Evolutionary conservation across 2,888 invertebrate genomes (phyloP), one percentile per base, ranked within the genome.

Genomic region (Ophraella communa): DNA sequence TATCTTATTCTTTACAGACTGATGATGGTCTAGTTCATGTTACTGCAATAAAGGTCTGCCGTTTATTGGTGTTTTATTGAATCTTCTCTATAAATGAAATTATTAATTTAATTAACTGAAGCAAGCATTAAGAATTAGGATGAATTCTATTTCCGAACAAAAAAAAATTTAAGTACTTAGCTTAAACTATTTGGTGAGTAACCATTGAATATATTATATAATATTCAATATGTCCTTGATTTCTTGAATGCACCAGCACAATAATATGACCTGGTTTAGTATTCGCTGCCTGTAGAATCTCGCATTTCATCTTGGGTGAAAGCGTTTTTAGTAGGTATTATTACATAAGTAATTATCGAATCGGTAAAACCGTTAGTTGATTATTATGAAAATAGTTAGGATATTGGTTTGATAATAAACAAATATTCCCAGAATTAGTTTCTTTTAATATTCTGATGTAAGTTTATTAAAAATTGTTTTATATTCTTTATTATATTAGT

Each of bases 181-280:
- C 8, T 30, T 11, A 2, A 30, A 30, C 11, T 30, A 30, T 11
- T 30, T 30, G 30, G 11, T 30, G 30, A 30, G 30, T 30, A 30
- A 1, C 30, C 11, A 30, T 30, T 30, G 30, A 10, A 30, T 30
- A 30, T 30, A 11, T 30, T 39, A 14, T 17, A 14, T 17, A 39
- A 39, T 17, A 21, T 44, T 7, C 42, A 39, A 1, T 20, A 17
- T 45, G 45, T 21, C 45, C 21, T 21, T 21, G 30, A 54, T 39
- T 42, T 24, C 58, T 45, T 27, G 17, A 20, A 49, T 27, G 33
- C 47, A 33, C 45, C 49, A 58, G 51, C 35, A 58, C 11, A 33
- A 45, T 51, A 58, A 39, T 24, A 58, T 58, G 58, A 58, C 58
- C 58, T 58, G 51, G 39, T 58, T n/a, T 58, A 58, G 23, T 58